Base-by-base conservation (phyloP, 2,797 vertebrate genomes). In the Distichodus sexfasciatus region DNA sequence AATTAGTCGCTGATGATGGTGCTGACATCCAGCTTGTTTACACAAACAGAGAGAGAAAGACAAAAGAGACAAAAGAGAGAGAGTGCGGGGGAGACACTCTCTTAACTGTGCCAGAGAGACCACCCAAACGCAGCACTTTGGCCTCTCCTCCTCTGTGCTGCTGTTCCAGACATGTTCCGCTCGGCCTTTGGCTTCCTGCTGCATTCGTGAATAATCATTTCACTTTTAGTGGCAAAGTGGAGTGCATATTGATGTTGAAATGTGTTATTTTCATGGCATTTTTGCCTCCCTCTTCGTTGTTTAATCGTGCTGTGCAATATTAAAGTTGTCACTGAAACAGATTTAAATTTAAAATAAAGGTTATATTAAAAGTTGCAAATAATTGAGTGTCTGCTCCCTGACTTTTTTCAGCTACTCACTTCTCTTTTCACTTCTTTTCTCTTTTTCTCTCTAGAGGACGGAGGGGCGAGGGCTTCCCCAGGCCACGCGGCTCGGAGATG, bases 391-490 rank as follows among this genome's bases (percentile, higher is more conserved):
- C 15, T 59, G 2, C 6, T 61, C 4, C 60, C 2, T 23, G 14
- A 41, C 28, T 53, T 10, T 46, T 3, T 58, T 23, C 60, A 5
- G 28, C 8, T 40, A 33, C 59, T 12, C 54, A 9, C 57, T 33
- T 47, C 10, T 60, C n/a, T 26, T 43, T 53, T 47, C 54, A 24
- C 59, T 24, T 2, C 40, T 4, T 79, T 11, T 7, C 35, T n/a
- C 14, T 74, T 1, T 61, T 64, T 76, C 48, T 23, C 26, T 28
- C 15, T 82, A 99, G 97, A 90, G 94, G 76, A 96, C 91, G 0
- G 92, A 94, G 77, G 91, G 88, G 6, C 86, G 78, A 26, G 86
- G 89, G 67, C 78, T 90, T 76, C 90, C 92, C 0, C 93, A 75
- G 53, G 90, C 92, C 0, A 87, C 90, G 26, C 92, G 65, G 61